phyloP scores from a whole-genome alignment of 2,113 vertebrate genomes.

The Malurus elegans region DNA sequence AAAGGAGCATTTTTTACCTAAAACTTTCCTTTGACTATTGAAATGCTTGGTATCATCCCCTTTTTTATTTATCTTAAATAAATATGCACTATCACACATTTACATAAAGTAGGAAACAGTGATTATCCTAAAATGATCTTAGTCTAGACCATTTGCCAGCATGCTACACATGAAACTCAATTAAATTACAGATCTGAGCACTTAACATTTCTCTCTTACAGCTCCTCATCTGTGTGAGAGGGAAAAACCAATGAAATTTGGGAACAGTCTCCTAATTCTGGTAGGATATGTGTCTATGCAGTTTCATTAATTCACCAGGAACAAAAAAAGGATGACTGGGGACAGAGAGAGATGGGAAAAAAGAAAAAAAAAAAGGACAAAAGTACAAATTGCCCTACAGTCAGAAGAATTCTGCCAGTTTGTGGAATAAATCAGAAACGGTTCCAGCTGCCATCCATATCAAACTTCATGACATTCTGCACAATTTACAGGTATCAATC shows the following conservation, averaged over 20 bases:
- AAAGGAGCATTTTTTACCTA: neutral
- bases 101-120: neutral
- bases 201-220: neutral
- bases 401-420: neutral
- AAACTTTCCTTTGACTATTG: neutral
- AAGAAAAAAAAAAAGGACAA: neutral
- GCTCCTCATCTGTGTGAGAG: neutral
- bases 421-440: slow-evolving; percentile 34
- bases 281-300: neutral
- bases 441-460: neutral
- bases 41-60: neutral
- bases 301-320: slow-evolving; percentile 4
- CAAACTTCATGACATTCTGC: slow-evolving; percentile 45
- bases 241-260: neutral
- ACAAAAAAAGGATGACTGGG: neutral
- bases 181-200: neutral
- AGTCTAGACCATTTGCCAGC: neutral
- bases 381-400: neutral
- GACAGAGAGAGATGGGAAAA: neutral
- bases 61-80: neutral
- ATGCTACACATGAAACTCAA: neutral
- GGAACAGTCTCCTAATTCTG: neutral
- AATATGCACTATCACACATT: neutral
- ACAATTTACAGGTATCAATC: neutral
- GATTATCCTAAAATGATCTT: neutral